Conservation (phyloP, 2,888 invertebrate genomes). For the Diloba caeruleocephala region DNA sequence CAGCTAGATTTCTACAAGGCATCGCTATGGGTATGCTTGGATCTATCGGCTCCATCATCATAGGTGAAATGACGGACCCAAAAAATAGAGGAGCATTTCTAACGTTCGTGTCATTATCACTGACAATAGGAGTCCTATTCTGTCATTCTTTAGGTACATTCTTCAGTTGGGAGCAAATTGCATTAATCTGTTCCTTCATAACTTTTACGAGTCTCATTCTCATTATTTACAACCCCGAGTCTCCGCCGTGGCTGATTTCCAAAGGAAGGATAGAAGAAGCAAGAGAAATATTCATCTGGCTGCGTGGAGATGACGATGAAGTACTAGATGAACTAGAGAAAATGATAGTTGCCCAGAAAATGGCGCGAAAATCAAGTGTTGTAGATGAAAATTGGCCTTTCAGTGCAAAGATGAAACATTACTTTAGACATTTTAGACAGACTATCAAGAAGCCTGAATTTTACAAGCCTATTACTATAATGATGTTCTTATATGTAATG, state of each 20-base stretch:
- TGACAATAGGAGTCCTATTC: slow-evolving; percentile 90
- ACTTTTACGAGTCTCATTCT: slow-evolving; percentile 86
- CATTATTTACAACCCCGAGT: slow-evolving; percentile 90
- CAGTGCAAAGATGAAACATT: slow-evolving; percentile 58
- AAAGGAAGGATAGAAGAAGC: slow-evolving; percentile 89
- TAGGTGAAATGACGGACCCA: slow-evolving; percentile 90
- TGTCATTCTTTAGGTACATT: slow-evolving; percentile 90
- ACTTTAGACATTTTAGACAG: slow-evolving; percentile 64
- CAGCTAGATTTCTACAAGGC: slow-evolving; percentile 87
- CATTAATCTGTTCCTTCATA: slow-evolving; percentile 84
- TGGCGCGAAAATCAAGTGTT: slow-evolving; percentile 72
- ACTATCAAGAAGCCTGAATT: slow-evolving; percentile 86
- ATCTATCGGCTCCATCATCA: slow-evolving; percentile 87
- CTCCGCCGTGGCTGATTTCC: slow-evolving; percentile 91
- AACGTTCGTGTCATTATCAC: slow-evolving; percentile 89
- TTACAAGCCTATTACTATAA: slow-evolving; percentile 89
- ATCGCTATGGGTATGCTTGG: slow-evolving; percentile 88
- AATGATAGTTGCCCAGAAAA: slow-evolving; percentile 80
- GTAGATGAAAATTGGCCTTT: slow-evolving; percentile 64
- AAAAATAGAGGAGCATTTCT: slow-evolving; percentile 90
- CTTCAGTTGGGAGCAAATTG: slow-evolving; percentile 89
- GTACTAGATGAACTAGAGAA: slow-evolving; percentile 81
- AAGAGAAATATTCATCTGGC: slow-evolving; percentile 87
- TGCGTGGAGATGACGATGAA: slow-evolving; percentile 83
- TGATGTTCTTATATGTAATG: slow-evolving; percentile 90